Base-by-base conservation (phyloP, 2,797 vertebrate species). In the Coccyzus lansbergi region DNA sequence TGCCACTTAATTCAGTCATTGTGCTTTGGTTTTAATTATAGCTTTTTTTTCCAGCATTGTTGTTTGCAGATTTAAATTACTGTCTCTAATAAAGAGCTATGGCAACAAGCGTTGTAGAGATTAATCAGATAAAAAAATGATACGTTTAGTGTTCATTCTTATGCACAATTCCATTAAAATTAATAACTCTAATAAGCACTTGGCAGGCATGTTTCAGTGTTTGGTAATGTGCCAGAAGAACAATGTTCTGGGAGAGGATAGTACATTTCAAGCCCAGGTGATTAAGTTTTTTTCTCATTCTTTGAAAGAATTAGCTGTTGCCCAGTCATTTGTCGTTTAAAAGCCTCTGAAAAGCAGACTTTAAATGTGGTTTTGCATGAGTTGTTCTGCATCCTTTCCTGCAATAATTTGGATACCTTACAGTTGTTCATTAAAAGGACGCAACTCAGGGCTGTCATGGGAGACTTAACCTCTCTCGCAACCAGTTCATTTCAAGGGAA, bases 81-180 rank as follows among this genome's bases (percentile, higher is more conserved):
- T 36, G 9, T 44, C 34, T 81, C 19, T 90, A 78, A 75, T 83
- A 77, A 58, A 53, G 17, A 90, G 28, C 34, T 28, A 56, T 78
- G 29, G 63, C 26, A 95, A 82, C 59, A 93, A 70, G 59, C 86
- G 60, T 20, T 82, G 36, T 20, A 83, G 56, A 63, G 28, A 94
- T 94, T 86, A 90, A 74, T 90, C 62, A 72, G 83, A 76, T 84
- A 86, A 94, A 83, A 74, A 72, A 84, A 83, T 44, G n/a, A 40
- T 56, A 48, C 3, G 4, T 76, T 88, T 88, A 70, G n/a, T 74
- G 67, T 84, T 94, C 59, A 79, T 82, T 93, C 68, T 86, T 90
- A 70, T 29, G 40, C 51, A 67, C 33, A 77, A 40, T 86, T 84
- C 40, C 18, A 67, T 94, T 84, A 80, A 94, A 86, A 88, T 90